phyloP scores from a whole-genome alignment of 2,888 invertebrate species.

The Diarsia brunnea region DNA sequence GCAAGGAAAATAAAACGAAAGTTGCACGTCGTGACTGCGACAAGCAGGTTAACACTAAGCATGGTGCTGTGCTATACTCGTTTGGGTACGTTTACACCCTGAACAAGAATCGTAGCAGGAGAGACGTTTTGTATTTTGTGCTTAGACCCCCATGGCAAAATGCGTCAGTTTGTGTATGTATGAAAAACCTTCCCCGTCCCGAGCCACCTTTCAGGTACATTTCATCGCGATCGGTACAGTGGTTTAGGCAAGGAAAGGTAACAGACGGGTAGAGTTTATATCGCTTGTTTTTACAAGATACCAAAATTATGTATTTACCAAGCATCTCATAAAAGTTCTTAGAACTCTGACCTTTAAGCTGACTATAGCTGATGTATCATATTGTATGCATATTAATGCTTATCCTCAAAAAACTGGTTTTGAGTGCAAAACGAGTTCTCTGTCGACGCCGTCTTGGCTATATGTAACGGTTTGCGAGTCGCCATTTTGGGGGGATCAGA shows the following conservation, averaged over 20 bases:
- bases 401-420: conserved; percentile 43
- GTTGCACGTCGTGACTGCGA: too few species aligned
- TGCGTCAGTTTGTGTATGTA: background rate
- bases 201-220: background rate
- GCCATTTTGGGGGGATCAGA: conserved; percentile 3
- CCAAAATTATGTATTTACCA: background rate
- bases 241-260: background rate
- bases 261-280: background rate
- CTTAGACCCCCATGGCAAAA: background rate
- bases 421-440: conserved; percentile 34
- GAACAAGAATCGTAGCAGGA: background rate
- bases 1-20: too few species aligned
- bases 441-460: background rate
- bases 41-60: too few species aligned
- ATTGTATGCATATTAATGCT: background rate
- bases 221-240: background rate
- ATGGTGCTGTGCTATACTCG: too few species aligned
- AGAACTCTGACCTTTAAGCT: conserved; percentile 32
- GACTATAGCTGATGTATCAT: background rate
- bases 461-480: background rate
- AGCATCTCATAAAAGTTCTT: conserved; percentile 14
- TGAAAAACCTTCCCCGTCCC: background rate
- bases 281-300: background rate
- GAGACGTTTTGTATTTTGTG: background rate
- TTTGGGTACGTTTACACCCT: too few species aligned